These are phyloP conservation scores for Amazona vittata DNA, from an alignment of 2,113 vertebrate genomes.

Conservation along the genomic window DNA sequence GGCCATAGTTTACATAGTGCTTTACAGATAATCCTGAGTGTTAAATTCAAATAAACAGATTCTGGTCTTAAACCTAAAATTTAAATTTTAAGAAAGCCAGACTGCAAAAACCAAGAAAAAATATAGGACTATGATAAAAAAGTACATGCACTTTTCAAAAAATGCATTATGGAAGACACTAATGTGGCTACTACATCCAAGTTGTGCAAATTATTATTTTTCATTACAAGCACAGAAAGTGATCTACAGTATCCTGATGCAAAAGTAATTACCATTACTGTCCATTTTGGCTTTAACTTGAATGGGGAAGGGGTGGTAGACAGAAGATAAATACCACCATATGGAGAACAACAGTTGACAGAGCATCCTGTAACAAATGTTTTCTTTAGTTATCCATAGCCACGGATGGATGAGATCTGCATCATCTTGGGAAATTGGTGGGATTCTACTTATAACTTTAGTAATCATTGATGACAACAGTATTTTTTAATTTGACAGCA, in stretches of 20 bases:
- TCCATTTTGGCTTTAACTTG: background rate
- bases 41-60: background rate
- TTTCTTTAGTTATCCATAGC: background rate
- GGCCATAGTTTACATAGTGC: background rate
- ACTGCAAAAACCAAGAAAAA: background rate
- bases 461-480: background rate
- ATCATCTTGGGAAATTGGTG: background rate
- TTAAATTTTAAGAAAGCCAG: background rate
- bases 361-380: background rate
- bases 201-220: background rate
- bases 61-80: background rate
- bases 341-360: background rate
- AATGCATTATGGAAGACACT: background rate
- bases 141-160: background rate
- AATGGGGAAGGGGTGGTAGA: background rate
- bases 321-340: background rate
- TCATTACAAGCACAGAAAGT: background rate
- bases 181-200: background rate
- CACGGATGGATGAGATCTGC: background rate
- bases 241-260: background rate
- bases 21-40: background rate
- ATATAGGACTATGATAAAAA: background rate
- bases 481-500: background rate
- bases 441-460: background rate
- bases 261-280: background rate